Base-by-base conservation (phyloP, 2,888 invertebrate species). In the Rhopalosiphum nymphaeae region DNA sequence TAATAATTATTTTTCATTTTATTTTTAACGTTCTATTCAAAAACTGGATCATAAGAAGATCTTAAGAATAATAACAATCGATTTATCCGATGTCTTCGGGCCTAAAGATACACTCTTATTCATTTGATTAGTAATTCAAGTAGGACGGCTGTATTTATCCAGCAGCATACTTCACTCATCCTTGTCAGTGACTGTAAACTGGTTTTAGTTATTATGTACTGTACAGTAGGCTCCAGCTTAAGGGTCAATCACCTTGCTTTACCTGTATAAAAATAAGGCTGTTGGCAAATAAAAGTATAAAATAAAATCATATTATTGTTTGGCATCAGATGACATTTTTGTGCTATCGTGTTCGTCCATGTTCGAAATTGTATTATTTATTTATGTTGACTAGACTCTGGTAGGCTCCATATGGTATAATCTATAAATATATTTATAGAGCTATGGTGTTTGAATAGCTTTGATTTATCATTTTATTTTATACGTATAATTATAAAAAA, bases 131-230 rank as follows among this genome's bases (percentile, higher is more conserved):
- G 49, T 87, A 91, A 94, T 91, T 94, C 91, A 42, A 67, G 61
- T 85, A 90, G 90, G 61, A 44, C 25, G 36, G 49, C n/a, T 89
- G 53, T 86, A 91, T 87, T 86, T 94, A 86, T 90, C 93, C 91
- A 86, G 42, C 85, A 61, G 29, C 44, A 90, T 94, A 86, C 90
- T 94, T 57, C 57, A 90, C 90, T 94, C 90, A 91, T 94, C 91
- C 85, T 91, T 91, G 90, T 85, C 90, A 94, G 86, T 85, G 44
- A 67, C 42, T 85, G 86, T 56, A 86, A 94, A 94, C 94, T 94
- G 94, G 94, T 94, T 94, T 94, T 86, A 94, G 94, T 87, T 94
- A 94, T 94, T 94, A 93, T 90, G 21, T 88, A 84, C 44, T 84
- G 16, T 84, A n/a, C 67, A 90, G 90, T 91, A 61, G 61, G 42